Evolutionary conservation across 1,140 invertebrate species (phyloP).

Genomic region (Holcopasites calliopsidis): DNA sequence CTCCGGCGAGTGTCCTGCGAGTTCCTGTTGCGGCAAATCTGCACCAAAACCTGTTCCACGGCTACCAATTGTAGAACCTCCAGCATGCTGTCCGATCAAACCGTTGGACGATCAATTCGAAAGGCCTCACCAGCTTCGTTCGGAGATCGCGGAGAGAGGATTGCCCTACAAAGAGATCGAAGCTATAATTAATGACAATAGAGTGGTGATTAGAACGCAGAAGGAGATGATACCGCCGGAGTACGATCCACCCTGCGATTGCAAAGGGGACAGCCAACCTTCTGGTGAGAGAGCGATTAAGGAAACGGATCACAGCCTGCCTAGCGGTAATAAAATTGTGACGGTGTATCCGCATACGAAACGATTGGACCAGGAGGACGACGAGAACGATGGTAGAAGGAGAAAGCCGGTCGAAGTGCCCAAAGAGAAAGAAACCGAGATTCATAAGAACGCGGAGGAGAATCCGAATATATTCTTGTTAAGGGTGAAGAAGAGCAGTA

Average conservation of each 20-base stretch:
- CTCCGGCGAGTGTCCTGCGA: no score
- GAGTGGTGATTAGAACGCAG: constrained; percentile 69
- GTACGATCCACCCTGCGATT: constrained; percentile 70
- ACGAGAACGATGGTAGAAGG: not conserved
- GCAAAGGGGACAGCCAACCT: constrained; percentile 18
- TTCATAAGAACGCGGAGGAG: constrained; percentile 53
- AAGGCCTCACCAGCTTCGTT: constrained; percentile 37
- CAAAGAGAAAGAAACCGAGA: constrained; percentile 13
- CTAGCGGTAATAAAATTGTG: constrained; percentile 43
- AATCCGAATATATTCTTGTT: constrained; percentile 76
- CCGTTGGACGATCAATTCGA: not conserved
- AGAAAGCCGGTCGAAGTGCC: constrained; percentile 21
- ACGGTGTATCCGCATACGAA: constrained; percentile 53
- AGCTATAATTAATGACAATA: constrained; percentile 71
- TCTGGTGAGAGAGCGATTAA: not conserved
- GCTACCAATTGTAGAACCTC: not conserved
- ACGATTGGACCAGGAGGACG: rapidly evolving
- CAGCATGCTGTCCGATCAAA: constrained; percentile 1
- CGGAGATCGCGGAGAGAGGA: constrained; percentile 63
- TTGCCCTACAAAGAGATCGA: constrained; percentile 74
- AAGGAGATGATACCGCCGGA: constrained; percentile 48
- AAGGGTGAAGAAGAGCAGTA: constrained; percentile 65
- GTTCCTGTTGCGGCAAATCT: no score
- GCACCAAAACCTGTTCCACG: not conserved
- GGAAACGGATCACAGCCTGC: not conserved